A percentile compares a stretch with the other conserved stretches of the same genome.
Conservation (phyloP, 2,888 invertebrate genomes). For the Chymomyza amoena region DNA sequence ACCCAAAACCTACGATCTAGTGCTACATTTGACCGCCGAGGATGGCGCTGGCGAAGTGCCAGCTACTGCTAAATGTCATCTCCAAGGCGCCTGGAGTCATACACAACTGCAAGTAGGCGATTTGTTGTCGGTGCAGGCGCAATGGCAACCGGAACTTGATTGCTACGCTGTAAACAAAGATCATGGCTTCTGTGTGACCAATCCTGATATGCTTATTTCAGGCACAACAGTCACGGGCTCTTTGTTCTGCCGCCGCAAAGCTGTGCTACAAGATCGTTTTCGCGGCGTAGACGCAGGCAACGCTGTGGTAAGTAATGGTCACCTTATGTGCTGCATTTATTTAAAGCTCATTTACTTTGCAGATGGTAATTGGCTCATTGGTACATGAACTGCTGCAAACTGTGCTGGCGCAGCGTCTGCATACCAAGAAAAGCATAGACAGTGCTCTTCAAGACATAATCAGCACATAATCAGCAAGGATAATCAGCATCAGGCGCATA, state of each 20-base stretch:
- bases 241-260: slow-evolving; percentile 90
- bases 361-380: slow-evolving; percentile 93
- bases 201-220: slow-evolving; percentile 91
- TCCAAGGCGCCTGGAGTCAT: slow-evolving; percentile 75
- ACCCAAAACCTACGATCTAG: slow-evolving; percentile 56
- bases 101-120: slow-evolving; percentile 57
- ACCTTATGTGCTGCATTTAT: neutral
- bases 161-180: slow-evolving; percentile 70
- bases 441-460: slow-evolving; percentile 79
- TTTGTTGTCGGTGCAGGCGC: slow-evolving; percentile 67
- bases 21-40: slow-evolving; percentile 51
- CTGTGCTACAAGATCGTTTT: slow-evolving; percentile 88
- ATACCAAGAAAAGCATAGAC: slow-evolving; percentile 78
- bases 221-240: slow-evolving; percentile 91
- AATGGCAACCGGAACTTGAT: slow-evolving; percentile 59
- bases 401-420: slow-evolving; percentile 80
- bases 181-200: slow-evolving; percentile 86
- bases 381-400: slow-evolving; percentile 91
- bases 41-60: neutral
- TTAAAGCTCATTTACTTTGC: slow-evolving; percentile 40
- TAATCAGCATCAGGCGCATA: too few species aligned
- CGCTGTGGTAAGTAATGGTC: slow-evolving; percentile 79
- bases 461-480: too few species aligned
- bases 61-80: slow-evolving; percentile 51
- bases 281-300: slow-evolving; percentile 84